phyloP scores from a whole-genome alignment of 2,797 vertebrate genomes.

The Calcarius lapponicus region DNA sequence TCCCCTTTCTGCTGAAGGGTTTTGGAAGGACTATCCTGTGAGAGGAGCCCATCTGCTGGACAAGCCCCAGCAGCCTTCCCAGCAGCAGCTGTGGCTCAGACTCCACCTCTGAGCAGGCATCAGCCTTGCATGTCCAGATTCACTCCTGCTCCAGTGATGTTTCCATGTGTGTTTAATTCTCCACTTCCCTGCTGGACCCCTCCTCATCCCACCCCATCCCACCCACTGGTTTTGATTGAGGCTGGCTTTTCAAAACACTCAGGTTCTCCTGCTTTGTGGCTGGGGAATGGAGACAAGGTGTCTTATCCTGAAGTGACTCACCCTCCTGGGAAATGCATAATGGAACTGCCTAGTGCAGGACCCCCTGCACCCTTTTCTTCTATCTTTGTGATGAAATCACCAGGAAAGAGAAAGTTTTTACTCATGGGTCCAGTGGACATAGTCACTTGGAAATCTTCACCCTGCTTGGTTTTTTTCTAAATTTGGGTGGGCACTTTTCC shows the following conservation, averaged over 20 bases:
- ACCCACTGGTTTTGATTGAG: neutral
- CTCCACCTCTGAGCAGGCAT: neutral
- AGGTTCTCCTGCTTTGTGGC: neutral
- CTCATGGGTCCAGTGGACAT: neutral
- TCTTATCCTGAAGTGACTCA: neutral
- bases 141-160: neutral
- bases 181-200: neutral
- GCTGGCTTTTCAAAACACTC: neutral
- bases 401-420: neutral
- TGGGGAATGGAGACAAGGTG: neutral
- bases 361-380: neutral
- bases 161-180: rapidly evolving
- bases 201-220: neutral
- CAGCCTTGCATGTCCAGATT: neutral
- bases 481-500: neutral
- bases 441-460: neutral
- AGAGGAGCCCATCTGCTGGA: neutral
- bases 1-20: neutral
- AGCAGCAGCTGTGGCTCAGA: neutral
- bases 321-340: neutral
- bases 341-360: rapidly evolving
- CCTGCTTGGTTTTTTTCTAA: neutral
- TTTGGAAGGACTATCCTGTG: neutral
- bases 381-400: neutral
- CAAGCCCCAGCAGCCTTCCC: neutral